Evolutionary conservation across 2,113 vertebrate genomes (phyloP).

Genomic region (Percopsis transmontana): DNA sequence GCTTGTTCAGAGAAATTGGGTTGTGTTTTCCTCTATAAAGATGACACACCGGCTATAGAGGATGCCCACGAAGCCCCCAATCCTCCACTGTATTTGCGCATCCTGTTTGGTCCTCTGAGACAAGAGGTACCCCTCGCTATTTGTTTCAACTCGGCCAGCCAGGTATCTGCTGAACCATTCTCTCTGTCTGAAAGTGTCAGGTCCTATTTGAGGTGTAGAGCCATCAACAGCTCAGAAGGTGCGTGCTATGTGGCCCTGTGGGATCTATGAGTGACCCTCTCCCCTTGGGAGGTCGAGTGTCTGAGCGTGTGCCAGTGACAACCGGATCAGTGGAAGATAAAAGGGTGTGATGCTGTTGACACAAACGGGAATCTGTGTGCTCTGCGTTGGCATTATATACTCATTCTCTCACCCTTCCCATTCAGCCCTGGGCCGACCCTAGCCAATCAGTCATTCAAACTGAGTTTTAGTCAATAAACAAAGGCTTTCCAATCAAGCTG

Average conservation of each 20-base stretch:
- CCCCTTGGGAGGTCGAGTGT: constrained; percentile 8
- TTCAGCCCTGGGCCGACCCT: not conserved
- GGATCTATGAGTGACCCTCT: not conserved
- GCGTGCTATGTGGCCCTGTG: not conserved
- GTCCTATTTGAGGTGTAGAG: constrained; percentile 20
- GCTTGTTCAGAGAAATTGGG: not conserved
- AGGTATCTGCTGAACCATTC: constrained; percentile 22
- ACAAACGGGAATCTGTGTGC: constrained; percentile 15
- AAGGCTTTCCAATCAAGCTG: too few relatives aligned
- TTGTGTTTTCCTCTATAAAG: constrained; percentile 17
- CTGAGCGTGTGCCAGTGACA: constrained; percentile 14
- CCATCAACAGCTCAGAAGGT: constrained; percentile 1
- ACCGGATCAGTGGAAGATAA: not conserved
- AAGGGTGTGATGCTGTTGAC: constrained; percentile 20
- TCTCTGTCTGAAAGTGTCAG: constrained; percentile 21
- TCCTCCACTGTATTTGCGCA: constrained; percentile 1
- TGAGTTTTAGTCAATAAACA: too few relatives aligned
- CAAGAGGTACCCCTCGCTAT: not conserved
- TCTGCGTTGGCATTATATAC: constrained; percentile 19
- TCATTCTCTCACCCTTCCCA: not conserved
- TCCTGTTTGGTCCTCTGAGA: constrained; percentile 17
- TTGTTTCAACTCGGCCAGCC: constrained; percentile 7
- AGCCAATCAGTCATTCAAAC: too few relatives aligned
- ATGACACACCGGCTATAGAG: not conserved
- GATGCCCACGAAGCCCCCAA: not conserved